Percentiles rank a stretch among this genome's conserved stretches.
phyloP scores from a whole-genome alignment of 1,140 invertebrate species.

The Pseudachorutes palmiensis region DNA sequence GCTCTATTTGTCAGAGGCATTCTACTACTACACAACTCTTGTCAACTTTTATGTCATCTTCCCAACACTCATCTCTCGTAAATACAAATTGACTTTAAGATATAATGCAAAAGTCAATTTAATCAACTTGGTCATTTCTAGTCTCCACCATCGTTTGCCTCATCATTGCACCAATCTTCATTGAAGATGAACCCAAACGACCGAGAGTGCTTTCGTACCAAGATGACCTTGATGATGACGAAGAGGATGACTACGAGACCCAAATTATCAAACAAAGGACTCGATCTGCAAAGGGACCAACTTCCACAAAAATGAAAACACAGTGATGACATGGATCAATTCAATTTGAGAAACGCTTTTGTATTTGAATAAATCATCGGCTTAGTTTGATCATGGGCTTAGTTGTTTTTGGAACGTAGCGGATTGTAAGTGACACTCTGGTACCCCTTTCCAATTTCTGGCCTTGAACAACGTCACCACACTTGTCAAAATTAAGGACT shows the following conservation, averaged over 20 bases:
- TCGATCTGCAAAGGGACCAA: background rate
- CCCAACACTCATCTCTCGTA: constrained; percentile 31
- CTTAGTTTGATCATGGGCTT: constrained; percentile 44
- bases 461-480: constrained; percentile 41
- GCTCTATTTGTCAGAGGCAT: constrained; percentile 34
- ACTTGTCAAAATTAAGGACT: constrained; percentile 56
- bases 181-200: constrained; percentile 31
- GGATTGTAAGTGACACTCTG: constrained; percentile 84
- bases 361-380: background rate
- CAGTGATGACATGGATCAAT: background rate
- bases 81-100: constrained; percentile 9
- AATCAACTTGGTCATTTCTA: constrained; percentile 18
- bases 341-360: background rate
- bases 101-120: background rate
- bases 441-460: constrained; percentile 55
- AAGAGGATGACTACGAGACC: background rate
- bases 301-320: background rate
- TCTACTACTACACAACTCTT: constrained; percentile 36
- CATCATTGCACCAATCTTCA: constrained; percentile 32
- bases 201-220: constrained; percentile 17
- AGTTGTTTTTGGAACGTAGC: constrained; percentile 81
- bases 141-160: constrained; percentile 36
- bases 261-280: background rate
- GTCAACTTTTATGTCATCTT: constrained; percentile 35
- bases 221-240: constrained; percentile 31